A percentile compares a stretch with the other conserved stretches of the same genome.
phyloP scores from a whole-genome alignment of 2,797 vertebrate species.

The Hyperoplus lanceolatus region DNA sequence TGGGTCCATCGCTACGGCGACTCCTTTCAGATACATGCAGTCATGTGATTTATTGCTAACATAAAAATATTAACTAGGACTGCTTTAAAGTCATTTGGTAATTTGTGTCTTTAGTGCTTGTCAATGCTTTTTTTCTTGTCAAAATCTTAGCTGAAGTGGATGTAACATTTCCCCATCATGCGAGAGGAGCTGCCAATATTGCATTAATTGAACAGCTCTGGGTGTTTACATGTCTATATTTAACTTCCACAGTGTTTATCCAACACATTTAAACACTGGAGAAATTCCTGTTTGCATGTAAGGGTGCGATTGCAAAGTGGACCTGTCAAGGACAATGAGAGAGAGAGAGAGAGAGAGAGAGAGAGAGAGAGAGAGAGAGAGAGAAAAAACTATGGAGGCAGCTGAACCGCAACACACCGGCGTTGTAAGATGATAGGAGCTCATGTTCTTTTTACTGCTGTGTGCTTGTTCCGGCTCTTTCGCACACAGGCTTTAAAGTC shows the following conservation, averaged over 20 bases:
- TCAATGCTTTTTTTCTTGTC: too few species aligned
- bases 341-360: slow-evolving; percentile 8
- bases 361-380: too few species aligned
- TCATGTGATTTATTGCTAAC: background rate
- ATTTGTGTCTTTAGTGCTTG: background rate
- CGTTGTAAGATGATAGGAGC: slow-evolving; percentile 10
- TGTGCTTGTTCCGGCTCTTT: background rate
- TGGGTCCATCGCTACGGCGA: background rate
- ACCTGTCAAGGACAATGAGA: slow-evolving; percentile 8
- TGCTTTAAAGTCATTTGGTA: background rate
- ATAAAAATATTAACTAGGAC: background rate
- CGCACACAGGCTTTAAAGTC: background rate
- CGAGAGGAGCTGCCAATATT: background rate
- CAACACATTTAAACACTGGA: background rate
- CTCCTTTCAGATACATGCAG: background rate
- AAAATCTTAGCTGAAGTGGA: background rate
- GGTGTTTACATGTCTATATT: slow-evolving; percentile 1
- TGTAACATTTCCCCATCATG: background rate
- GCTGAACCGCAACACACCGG: slow-evolving; percentile 16
- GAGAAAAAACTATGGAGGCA: slow-evolving; percentile 27
- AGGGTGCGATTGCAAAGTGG: background rate
- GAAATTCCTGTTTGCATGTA: background rate
- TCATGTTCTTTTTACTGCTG: background rate
- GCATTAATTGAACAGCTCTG: background rate
- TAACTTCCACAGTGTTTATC: background rate